Evolutionary conservation across 92 coral and sea anemone species (phyloP).

Genomic region (Hydrozoanthus gracilis): DNA sequence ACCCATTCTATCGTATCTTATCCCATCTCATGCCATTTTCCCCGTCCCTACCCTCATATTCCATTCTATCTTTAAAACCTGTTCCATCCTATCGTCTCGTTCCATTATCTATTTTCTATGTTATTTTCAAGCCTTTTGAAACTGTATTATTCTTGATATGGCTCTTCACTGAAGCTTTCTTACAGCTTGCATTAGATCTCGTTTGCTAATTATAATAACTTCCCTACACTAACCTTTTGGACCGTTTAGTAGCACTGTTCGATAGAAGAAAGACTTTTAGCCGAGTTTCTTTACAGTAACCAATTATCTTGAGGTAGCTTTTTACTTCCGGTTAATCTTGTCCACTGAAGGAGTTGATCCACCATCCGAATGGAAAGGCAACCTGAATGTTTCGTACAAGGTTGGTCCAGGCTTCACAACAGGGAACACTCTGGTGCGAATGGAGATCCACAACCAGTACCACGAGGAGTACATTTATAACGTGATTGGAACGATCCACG

Average conservation of each 20-base stretch:
- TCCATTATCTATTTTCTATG: too few relatives aligned
- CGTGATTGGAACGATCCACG: conserved; percentile 90
- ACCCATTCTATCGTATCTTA: too few relatives aligned
- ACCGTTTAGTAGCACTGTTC: too few relatives aligned
- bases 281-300: neutral
- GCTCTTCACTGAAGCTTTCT: too few relatives aligned
- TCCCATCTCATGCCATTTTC: too few relatives aligned
- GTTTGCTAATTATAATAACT: neutral
- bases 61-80: too few relatives aligned
- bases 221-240: too few relatives aligned
- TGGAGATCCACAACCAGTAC: conserved; percentile 72
- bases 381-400: conserved; percentile 64
- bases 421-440: conserved; percentile 54
- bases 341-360: conserved; percentile 58
- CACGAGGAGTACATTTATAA: conserved; percentile 69
- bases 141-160: too few relatives aligned
- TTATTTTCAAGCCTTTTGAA: too few relatives aligned
- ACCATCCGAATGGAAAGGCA: conserved; percentile 71
- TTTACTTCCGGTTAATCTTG: neutral
- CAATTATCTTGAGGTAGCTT: neutral
- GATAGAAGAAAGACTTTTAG: neutral
- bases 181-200: too few relatives aligned
- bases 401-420: conserved; percentile 75
- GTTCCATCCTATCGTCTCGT: too few relatives aligned
- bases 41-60: too few relatives aligned